Conservation (phyloP, 2,797 vertebrate species). For the Champsocephalus esox region DNA sequence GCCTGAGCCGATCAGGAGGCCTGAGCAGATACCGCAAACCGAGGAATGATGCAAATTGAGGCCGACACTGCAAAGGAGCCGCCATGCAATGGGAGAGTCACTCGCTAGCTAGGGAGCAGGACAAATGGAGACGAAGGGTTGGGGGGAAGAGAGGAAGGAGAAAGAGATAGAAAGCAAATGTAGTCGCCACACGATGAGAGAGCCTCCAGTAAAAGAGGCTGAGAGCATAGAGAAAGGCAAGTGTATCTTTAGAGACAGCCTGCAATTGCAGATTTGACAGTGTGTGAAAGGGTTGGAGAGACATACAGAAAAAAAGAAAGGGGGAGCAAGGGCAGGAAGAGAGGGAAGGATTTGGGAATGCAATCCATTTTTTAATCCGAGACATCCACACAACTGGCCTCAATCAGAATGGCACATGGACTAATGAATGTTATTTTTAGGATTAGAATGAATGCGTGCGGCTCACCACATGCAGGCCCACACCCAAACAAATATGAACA, state of each 20-base stretch:
- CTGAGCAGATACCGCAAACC: slow-evolving; percentile 53
- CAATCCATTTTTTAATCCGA: slow-evolving; percentile 68
- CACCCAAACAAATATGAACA: slow-evolving; percentile 39
- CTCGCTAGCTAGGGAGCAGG: slow-evolving; percentile 4
- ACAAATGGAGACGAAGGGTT: slow-evolving; percentile 28
- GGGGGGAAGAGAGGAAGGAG: not conserved
- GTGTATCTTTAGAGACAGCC: slow-evolving; percentile 34
- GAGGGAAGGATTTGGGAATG: slow-evolving; percentile 26
- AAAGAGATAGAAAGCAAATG: slow-evolving; percentile 5
- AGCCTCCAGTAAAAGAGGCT: slow-evolving; percentile 17
- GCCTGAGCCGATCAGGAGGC: slow-evolving; percentile 69
- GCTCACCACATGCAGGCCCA: slow-evolving; percentile 31
- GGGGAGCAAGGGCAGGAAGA: not conserved
- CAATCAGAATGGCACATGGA: slow-evolving; percentile 62
- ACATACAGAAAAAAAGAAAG: not conserved
- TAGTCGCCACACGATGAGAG: slow-evolving; percentile 9
- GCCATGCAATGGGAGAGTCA: slow-evolving; percentile 41
- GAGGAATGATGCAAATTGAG: slow-evolving; percentile 73
- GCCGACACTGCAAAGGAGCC: slow-evolving; percentile 68
- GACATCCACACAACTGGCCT: slow-evolving; percentile 47
- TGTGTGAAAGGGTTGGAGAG: not conserved
- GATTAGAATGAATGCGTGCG: slow-evolving; percentile 57
- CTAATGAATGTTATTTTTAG: slow-evolving; percentile 50
- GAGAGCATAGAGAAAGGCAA: slow-evolving; percentile 22
- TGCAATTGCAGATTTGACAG: slow-evolving; percentile 31